These are phyloP conservation scores for Holothuria leucospilota DNA, from an alignment of 53 echinoderm and acorn worm species.

Conservation along the genomic window DNA sequence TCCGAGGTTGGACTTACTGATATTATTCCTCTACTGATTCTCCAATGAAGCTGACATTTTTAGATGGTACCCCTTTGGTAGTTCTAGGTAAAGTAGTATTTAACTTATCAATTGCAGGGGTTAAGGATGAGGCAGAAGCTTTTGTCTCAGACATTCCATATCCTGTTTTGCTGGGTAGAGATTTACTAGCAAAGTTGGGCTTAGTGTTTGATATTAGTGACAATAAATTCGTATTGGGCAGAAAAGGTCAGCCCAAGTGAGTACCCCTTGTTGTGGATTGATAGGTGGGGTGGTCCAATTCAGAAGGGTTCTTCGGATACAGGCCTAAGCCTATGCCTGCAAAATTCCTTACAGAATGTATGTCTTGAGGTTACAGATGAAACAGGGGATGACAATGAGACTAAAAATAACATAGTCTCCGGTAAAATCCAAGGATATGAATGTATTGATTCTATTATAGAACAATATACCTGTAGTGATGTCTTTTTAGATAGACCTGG, in stretches of 20 bases:
- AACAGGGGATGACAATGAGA: background rate
- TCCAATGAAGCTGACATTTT: background rate
- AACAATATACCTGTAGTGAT: conserved; percentile 5
- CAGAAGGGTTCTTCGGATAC: background rate
- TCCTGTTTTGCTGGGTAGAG: too few relatives aligned
- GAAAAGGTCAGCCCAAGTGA: background rate
- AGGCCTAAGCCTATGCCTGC: background rate
- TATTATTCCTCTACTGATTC: background rate
- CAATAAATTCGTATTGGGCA: conserved; percentile 16
- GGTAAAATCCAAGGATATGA: conserved; percentile 4
- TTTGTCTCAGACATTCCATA: too few relatives aligned
- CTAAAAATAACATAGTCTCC: too few relatives aligned
- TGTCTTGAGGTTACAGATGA: background rate
- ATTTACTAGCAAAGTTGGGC: too few relatives aligned
- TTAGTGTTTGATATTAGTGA: too few relatives aligned
- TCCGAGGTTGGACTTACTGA: background rate
- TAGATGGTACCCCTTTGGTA: too few relatives aligned
- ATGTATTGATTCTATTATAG: background rate
- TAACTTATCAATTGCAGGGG: conserved; percentile 4
- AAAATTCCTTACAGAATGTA: background rate
- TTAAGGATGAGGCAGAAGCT: too few relatives aligned
- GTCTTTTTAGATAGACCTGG: too few relatives aligned
- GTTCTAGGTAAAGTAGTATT: background rate
- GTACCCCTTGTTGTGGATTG: conserved; percentile 23
- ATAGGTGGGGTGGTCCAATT: too few relatives aligned